Conservation (phyloP, 30 jellyfish, hydroid and myxozoan species). For the Cassiopea andromeda region DNA sequence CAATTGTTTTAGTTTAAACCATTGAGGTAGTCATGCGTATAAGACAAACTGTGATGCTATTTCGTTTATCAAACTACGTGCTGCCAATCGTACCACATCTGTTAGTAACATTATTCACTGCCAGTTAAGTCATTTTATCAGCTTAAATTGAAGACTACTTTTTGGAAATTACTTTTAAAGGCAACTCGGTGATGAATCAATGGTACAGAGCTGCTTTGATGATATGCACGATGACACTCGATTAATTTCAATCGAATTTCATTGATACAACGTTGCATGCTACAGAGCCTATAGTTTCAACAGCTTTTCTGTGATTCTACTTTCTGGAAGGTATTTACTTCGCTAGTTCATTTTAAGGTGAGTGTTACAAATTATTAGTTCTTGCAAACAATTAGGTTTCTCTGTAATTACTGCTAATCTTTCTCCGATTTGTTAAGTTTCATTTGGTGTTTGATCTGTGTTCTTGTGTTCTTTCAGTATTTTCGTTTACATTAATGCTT, state of each 20-base stretch:
- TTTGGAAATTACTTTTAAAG: background rate
- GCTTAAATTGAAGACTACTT: background rate
- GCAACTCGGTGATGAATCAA: background rate
- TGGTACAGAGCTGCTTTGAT: background rate
- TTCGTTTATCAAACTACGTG: background rate
- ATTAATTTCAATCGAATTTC: slow-evolving; percentile 19
- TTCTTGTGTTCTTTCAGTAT: no score
- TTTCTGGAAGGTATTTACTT: background rate
- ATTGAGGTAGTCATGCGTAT: slow-evolving; percentile 6
- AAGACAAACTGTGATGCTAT: background rate
- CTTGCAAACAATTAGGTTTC: no score
- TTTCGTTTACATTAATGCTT: no score
- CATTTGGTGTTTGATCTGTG: no score
- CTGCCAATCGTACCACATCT: background rate
- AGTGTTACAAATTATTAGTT: background rate
- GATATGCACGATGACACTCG: slow-evolving; percentile 20
- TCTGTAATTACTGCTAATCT: no score
- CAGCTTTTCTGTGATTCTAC: background rate
- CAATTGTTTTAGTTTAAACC: slow-evolving; percentile 9
- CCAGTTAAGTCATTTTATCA: background rate
- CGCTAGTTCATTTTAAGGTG: background rate
- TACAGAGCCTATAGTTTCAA: background rate
- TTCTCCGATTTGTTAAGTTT: no score
- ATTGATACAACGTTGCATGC: slow-evolving; percentile 43
- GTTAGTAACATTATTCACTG: background rate